These are phyloP conservation scores for Tetraneura akinire DNA, from an alignment of 1,140 invertebrate genomes.

Conservation along the genomic window DNA sequence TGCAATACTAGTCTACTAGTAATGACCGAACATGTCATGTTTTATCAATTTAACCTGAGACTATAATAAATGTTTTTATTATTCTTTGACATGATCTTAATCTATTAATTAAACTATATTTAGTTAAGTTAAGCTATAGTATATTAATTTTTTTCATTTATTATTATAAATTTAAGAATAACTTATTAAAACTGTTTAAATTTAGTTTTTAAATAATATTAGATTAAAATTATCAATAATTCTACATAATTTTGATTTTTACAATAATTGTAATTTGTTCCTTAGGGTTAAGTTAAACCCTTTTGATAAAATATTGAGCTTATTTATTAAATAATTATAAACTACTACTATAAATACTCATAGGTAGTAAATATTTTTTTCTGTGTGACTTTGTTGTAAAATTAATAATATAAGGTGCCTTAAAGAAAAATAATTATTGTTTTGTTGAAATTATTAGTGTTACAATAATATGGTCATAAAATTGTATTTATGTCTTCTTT, in stretches of 20 bases:
- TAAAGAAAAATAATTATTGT: slow-evolving; percentile 2
- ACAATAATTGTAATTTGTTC: not conserved
- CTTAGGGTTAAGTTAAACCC: not conserved
- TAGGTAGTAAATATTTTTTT: not conserved
- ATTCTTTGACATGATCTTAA: no score
- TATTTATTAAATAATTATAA: not conserved
- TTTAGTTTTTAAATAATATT: no score
- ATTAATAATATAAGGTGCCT: slow-evolving; percentile 32
- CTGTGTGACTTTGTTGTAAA: not conserved
- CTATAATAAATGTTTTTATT: not conserved
- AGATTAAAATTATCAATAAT: not conserved
- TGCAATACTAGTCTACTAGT: no score
- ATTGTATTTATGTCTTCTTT: no score
- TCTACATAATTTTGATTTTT: not conserved
- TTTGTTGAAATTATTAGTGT: not conserved
- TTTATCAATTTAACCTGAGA: no score
- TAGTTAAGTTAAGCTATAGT: no score
- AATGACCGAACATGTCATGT: no score
- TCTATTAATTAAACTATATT: no score
- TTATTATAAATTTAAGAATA: no score
- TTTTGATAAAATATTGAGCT: not conserved
- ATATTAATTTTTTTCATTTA: no score
- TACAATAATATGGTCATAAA: no score
- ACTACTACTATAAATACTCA: not conserved
- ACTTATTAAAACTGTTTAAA: no score